phyloP scores from a whole-genome alignment of 2,797 vertebrate species.

The Sebastes minor region DNA sequence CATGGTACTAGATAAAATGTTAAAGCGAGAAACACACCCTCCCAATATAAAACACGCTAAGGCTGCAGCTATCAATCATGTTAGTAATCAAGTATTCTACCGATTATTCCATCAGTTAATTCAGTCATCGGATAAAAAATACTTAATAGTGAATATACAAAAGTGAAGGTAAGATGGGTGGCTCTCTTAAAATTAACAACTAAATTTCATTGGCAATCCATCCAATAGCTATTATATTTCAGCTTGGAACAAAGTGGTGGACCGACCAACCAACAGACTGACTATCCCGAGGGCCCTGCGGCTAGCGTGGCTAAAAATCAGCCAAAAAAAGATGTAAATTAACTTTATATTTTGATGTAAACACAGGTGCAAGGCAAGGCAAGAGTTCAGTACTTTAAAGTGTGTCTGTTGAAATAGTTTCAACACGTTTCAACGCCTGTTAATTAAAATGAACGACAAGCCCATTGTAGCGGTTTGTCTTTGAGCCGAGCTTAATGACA shows the following conservation, averaged over 20 bases:
- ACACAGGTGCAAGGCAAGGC: neutral
- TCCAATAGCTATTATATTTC: neutral
- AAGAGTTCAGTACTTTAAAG: neutral
- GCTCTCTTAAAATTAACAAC: too few relatives aligned
- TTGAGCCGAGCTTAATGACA: neutral
- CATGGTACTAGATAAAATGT: too few relatives aligned
- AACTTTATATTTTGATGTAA: neutral
- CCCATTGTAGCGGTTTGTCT: neutral
- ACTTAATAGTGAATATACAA: too few relatives aligned
- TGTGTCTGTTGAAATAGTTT: neutral
- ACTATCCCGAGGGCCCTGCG: neutral
- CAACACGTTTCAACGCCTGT: neutral
- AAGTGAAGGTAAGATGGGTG: too few relatives aligned
- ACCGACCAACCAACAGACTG: neutral
- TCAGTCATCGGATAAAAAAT: too few relatives aligned
- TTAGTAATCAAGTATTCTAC: too few relatives aligned
- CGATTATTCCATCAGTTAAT: too few relatives aligned
- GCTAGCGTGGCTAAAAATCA: neutral
- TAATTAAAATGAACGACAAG: neutral
- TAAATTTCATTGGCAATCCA: neutral
- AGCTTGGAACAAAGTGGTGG: neutral
- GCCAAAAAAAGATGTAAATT: neutral
- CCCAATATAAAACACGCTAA: too few relatives aligned
- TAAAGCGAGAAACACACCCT: too few relatives aligned
- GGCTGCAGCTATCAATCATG: too few relatives aligned